Percentiles rank a stretch among this genome's conserved stretches.
Conservation (phyloP, 2,797 vertebrate species). For the Kryptopterus vitreolus region DNA sequence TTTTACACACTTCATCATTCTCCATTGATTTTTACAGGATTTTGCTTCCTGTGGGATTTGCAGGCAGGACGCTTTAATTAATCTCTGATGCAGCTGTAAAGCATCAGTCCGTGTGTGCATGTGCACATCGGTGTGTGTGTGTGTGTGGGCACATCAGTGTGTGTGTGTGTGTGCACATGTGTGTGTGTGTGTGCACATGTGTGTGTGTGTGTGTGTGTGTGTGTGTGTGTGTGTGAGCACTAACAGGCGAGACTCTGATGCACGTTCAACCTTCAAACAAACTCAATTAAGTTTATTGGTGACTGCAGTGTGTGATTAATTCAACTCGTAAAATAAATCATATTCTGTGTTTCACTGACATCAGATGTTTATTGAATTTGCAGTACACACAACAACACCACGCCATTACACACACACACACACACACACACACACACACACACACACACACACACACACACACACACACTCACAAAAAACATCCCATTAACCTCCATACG, state of each 20-base stretch:
- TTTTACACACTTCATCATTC: slow-evolving; percentile 24
- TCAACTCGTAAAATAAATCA: slow-evolving; percentile 40
- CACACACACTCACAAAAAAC: not conserved
- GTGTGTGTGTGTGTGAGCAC: not conserved
- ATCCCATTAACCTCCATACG: slow-evolving; percentile 30
- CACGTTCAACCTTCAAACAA: slow-evolving; percentile 46
- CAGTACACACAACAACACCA: slow-evolving; percentile 17
- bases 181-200: not conserved
- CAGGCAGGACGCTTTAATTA: slow-evolving; percentile 38
- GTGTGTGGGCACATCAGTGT: not conserved
- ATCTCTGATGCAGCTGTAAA: slow-evolving; percentile 15
- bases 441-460: not conserved
- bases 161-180: not conserved
- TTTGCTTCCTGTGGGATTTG: slow-evolving; percentile 37
- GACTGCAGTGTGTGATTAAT: slow-evolving; percentile 45
- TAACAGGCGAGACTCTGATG: slow-evolving; percentile 29
- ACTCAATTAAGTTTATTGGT: slow-evolving; percentile 43
- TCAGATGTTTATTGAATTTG: slow-evolving; percentile 18
- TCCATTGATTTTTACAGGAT: slow-evolving; percentile 42
- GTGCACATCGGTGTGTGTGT: not conserved
- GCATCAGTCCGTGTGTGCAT: slow-evolving; percentile 1
- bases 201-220: not conserved
- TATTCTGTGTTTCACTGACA: slow-evolving; percentile 16
- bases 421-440: not conserved
- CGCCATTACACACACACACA: not conserved